phyloP scores from a whole-genome alignment of 2,113 vertebrate species.

The Scartelaos histophorus region DNA sequence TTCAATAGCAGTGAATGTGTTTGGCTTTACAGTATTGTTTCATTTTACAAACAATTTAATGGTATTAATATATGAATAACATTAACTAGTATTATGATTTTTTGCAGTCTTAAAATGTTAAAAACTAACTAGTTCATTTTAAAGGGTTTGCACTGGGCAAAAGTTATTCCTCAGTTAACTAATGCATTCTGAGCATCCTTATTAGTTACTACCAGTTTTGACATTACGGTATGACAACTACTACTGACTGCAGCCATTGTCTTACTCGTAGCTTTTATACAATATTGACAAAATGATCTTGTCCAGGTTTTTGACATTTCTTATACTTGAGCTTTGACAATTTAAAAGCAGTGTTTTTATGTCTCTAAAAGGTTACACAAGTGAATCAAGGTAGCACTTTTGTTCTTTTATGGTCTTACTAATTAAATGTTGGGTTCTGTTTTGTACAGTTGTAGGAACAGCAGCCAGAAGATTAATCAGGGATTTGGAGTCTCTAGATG shows the following conservation, averaged over 20 bases:
- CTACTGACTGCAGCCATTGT: too few species aligned
- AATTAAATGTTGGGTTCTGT: conserved; percentile 10
- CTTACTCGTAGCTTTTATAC: too few species aligned
- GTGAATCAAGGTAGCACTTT: not conserved
- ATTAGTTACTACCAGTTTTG: too few species aligned
- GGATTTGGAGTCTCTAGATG: conserved; percentile 10
- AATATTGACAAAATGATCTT: not conserved
- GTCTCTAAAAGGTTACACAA: not conserved
- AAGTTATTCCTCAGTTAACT: too few species aligned
- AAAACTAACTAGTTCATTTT: too few species aligned
- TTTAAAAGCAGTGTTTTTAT: not conserved
- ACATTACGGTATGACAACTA: too few species aligned
- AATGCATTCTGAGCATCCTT: too few species aligned
- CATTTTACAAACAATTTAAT: too few species aligned
- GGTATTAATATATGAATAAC: too few species aligned
- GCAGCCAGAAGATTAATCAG: conserved; percentile 6
- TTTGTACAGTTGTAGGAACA: conserved; percentile 1
- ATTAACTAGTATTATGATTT: too few species aligned
- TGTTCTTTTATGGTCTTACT: not conserved
- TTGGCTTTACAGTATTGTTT: not conserved
- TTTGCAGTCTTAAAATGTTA: too few species aligned
- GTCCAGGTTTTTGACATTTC: not conserved
- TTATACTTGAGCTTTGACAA: not conserved
- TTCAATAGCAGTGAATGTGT: not conserved
- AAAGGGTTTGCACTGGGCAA: too few species aligned